Conservation (phyloP, 1,140 invertebrate genomes). For the Bombus waltoni region DNA sequence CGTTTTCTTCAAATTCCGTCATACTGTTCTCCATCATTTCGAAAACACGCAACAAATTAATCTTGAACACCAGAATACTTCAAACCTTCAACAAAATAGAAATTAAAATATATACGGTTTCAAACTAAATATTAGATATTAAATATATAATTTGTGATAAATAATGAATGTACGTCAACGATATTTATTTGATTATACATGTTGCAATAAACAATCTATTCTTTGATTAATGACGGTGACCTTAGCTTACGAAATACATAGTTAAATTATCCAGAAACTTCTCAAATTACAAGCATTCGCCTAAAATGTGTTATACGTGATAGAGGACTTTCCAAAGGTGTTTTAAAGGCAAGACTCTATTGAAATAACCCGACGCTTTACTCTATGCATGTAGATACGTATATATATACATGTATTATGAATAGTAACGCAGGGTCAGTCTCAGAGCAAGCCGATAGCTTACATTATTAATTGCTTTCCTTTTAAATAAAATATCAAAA, state of each 20-base stretch:
- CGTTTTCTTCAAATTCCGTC: conserved; percentile 74
- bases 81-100: neutral
- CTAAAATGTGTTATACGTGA: neutral
- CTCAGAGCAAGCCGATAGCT: too few species aligned
- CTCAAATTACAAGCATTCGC: neutral
- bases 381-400: neutral
- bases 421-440: conserved; percentile 2
- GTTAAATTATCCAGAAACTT: neutral
- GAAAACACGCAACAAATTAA: neutral
- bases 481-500: conserved; percentile 1
- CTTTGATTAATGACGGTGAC: neutral
- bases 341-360: neutral
- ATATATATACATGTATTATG: neutral
- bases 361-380: conserved; percentile 8
- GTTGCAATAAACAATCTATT: neutral
- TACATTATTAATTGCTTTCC: neutral
- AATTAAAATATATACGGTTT: neutral
- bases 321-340: neutral
- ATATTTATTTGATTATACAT: neutral
- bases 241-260: neutral
- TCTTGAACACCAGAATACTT: neutral
- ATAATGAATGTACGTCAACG: neutral
- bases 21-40: conserved; percentile 51
- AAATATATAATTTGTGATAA: neutral
- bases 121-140: neutral